Conservation (phyloP, 2,888 invertebrate species). For the Leptinotarsa juncta region DNA sequence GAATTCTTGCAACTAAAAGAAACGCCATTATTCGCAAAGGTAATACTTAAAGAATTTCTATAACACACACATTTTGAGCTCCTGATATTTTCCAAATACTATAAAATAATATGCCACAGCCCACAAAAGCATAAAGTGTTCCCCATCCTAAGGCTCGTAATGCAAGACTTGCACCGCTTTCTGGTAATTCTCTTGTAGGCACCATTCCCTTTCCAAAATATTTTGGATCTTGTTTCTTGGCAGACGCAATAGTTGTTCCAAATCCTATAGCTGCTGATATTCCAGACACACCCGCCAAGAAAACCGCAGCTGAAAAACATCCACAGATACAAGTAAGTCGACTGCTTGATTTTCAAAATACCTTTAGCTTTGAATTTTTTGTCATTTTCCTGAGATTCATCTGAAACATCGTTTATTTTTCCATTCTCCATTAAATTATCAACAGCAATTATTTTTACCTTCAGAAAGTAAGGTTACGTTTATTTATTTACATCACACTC, state of each 20-base stretch:
- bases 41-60: conserved; percentile 1
- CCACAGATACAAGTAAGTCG: conserved; percentile 12
- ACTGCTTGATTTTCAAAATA: conserved; percentile 20
- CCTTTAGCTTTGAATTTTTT: conserved; percentile 48
- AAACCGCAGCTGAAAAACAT: conserved; percentile 73
- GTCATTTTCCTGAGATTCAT: conserved; percentile 22
- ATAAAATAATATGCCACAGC: conserved; percentile 84
- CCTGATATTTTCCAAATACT: conserved; percentile 91
- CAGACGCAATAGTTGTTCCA: conserved; percentile 79
- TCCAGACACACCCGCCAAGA: conserved; percentile 80
- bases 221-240: conserved; percentile 83
- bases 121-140: conserved; percentile 86
- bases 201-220: conserved; percentile 81
- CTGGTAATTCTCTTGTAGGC: conserved; percentile 72
- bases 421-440: conserved; percentile 2
- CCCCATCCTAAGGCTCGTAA: conserved; percentile 89
- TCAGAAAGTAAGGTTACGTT: background rate
- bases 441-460: background rate
- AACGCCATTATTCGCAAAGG: background rate
- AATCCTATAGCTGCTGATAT: conserved; percentile 86
- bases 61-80: conserved; percentile 83
- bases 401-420: background rate
- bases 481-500: too few species aligned
- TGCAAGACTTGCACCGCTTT: conserved; percentile 83
- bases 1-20: conserved; percentile 82